Base-by-base conservation (phyloP, 2,113 vertebrate species). In the Thalassarche chlororhynchos region DNA sequence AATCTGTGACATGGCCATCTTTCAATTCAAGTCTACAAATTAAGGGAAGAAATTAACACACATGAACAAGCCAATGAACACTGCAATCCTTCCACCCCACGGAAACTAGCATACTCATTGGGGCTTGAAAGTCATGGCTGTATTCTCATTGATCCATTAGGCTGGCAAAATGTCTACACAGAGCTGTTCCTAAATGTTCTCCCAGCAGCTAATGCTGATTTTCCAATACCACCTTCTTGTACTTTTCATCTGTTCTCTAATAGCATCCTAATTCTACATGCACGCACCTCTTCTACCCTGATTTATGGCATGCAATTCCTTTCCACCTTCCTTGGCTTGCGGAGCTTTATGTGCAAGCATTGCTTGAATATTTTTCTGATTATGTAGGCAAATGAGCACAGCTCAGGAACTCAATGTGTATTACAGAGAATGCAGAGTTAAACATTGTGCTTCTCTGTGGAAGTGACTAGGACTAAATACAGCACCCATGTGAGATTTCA, bases 11-110 rank as follows among this genome's bases (percentile, higher is more conserved):
- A 92, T 81, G 62, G 85, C 46, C 80, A 90, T 80, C 79, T 84
- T 90, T 93, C 78, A 89, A 62, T 66, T 94, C 58, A 80, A 89
- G 76, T 93, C 94, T 95, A 96, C 64, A 88, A 90, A 88, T 83
- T 69, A 92, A 94, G 57, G 76, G 51, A 97, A 97, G 76, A 90
- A 90, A 97, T 81, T 81, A 88, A 97, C 80, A 94, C n/a, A 84
- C 36, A 81, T 36, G 9, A 92, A 86, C 78, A 78, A 96, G 54
- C 66, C 75, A 92, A 74, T n/a, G 28, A 90, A 92, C 38, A 90
- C 14, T 77, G 68, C 42, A 84, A 84, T 90, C 36, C 38, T 93
- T 83, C 40, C 36, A 80, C 9, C 17, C 28, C 38, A 64, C 2
- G 1, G 32, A 75, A 86, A 74, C 42, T 12, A 60, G 21, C 32